phyloP scores from a whole-genome alignment of 2,797 vertebrate species.

The Cichlasoma orientale region DNA sequence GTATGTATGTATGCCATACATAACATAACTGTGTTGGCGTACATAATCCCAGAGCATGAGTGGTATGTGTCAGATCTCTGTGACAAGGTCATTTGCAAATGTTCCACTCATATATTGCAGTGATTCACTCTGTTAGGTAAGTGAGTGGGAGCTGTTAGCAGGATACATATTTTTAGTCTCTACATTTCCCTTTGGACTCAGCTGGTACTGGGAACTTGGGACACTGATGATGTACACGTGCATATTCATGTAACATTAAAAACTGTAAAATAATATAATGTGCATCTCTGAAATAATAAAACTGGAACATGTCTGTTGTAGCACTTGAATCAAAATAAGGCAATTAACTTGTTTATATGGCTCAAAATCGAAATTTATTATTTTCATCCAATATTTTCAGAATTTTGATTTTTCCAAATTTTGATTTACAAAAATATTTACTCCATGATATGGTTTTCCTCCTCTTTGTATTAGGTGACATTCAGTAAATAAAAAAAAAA shows the following conservation, averaged over 20 bases:
- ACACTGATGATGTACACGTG: not conserved
- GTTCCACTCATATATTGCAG: slow-evolving; percentile 61
- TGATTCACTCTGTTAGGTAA: slow-evolving; percentile 77
- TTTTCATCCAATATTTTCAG: not conserved
- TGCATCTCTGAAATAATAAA: not conserved
- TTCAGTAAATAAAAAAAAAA: not conserved
- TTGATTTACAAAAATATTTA: not conserved
- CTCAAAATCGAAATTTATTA: not conserved
- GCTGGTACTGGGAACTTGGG: slow-evolving; percentile 29
- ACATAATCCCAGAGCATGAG: slow-evolving; percentile 35
- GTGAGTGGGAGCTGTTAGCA: slow-evolving; percentile 72
- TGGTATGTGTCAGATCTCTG: slow-evolving; percentile 45
- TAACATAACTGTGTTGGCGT: slow-evolving; percentile 11
- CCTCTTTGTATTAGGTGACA: not conserved
- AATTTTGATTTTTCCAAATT: not conserved
- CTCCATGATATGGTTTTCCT: not conserved
- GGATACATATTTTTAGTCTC: slow-evolving; percentile 70
- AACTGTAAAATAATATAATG: not conserved
- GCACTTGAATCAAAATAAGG: not conserved
- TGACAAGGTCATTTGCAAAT: slow-evolving; percentile 73
- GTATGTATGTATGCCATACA: not conserved
- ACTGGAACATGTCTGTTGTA: not conserved
- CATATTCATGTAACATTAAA: not conserved
- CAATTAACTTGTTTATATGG: not conserved
- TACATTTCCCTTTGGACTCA: slow-evolving; percentile 50